Base-by-base conservation (phyloP, 92 coral and sea anemone genomes). In the Umimayanthus kanabou region DNA sequence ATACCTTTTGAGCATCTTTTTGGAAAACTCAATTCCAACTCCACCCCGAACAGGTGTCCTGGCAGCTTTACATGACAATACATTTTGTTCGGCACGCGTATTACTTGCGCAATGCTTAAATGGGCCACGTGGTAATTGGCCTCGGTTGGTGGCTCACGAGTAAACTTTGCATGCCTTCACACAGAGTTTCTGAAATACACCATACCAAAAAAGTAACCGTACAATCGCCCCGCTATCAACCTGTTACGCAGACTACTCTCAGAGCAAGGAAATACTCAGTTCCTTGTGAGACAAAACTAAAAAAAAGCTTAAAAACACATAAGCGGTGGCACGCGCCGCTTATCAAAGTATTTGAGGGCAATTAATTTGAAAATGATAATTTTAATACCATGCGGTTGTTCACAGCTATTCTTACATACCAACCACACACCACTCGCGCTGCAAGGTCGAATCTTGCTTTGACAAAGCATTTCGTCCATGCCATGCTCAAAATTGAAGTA, bases 271-370 rank as follows among this genome's bases (percentile, higher is more conserved):
- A 53, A 16, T 43, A 42, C 22, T 14, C 11, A 47, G 1, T 9
- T 69, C 64, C 40, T 55, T 11, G 22, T n/a, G 77, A 20, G 67
- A 29, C 14, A 28, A 67, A 47, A 42, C 18, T 65, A 14, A 15
- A 67, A 81, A 40, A 53, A 49, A 78, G 30, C 29, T 67, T 47
- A 25, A 40, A 83, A 83, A 45, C 4, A 18, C 49, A 11, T 45
- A 71, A 83, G 64, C 79, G 77, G 43, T n/a, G 78, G 78, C 87
- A 83, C 87, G 87, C 53, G 87, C 79, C 87, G 70, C 78, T 83
- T 83, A 43, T 70, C 77, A 70, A 37, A 83, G 77, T 71, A 57
- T 70, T 70, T 69, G 87, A 70, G 45, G 66, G 57, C 78, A 83
- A 83, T 83, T 72, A 74, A 69, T 71, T 30, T 26, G 43, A 72